Evolutionary conservation across 2,113 vertebrate species (phyloP).

Genomic region (Oryctolagus cuniculus): DNA sequence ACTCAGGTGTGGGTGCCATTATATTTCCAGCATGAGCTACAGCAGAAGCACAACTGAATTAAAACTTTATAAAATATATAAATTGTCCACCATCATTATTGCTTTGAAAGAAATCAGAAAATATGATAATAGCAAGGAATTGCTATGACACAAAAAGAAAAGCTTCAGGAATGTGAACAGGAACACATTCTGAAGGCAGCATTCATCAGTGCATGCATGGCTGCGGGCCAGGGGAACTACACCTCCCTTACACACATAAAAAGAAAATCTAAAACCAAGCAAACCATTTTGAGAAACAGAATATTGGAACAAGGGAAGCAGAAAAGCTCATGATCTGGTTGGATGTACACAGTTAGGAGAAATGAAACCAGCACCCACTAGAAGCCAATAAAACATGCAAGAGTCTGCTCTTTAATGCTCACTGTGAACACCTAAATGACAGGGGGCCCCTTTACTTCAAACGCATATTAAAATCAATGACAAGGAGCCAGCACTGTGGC

Average conservation of each 20-base stretch:
- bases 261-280: constrained; percentile 63
- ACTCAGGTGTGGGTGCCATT: constrained; percentile 19
- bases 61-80: constrained; percentile 72
- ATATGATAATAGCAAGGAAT: constrained; percentile 70
- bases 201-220: neutral
- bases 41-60: constrained; percentile 60
- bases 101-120: constrained; percentile 75
- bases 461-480: constrained; percentile 9
- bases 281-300: constrained; percentile 61
- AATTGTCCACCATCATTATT: constrained; percentile 71
- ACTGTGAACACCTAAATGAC: neutral
- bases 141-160: constrained; percentile 57
- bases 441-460: neutral
- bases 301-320: constrained; percentile 1
- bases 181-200: constrained; percentile 1
- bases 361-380: neutral
- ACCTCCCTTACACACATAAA: constrained; percentile 64
- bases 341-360: neutral
- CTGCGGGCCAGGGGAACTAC: constrained; percentile 60
- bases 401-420: neutral
- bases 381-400: neutral
- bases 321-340: constrained; percentile 2
- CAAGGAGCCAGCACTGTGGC: too few species aligned
- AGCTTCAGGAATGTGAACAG: constrained; percentile 21
- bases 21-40: neutral